Percentiles rank a stretch among this genome's conserved stretches.
Evolutionary conservation across 2,113 vertebrate genomes (phyloP).

Genomic region (Misgurnus mizolepis): DNA sequence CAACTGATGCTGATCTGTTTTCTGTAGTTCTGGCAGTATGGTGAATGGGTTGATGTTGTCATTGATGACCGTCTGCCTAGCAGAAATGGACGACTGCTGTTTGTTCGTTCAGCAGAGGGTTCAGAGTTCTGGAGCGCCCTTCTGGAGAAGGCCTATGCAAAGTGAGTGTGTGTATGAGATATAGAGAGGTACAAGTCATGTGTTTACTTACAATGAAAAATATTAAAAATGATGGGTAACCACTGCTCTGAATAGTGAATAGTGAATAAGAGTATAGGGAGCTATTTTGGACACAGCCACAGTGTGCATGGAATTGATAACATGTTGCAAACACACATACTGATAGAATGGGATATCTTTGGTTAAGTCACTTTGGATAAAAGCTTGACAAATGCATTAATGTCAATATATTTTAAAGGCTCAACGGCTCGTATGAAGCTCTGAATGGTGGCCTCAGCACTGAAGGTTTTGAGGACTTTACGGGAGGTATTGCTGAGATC

Average conservation of each 20-base stretch:
- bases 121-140: constrained; percentile 45
- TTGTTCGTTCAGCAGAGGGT: constrained; percentile 27
- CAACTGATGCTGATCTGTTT: background rate
- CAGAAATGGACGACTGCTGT: constrained; percentile 32
- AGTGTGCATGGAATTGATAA: too few relatives aligned
- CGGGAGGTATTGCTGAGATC: constrained; percentile 27
- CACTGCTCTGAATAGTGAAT: background rate
- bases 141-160: constrained; percentile 47
- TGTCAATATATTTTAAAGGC: constrained; percentile 9
- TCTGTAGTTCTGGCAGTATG: constrained; percentile 43
- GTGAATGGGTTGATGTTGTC: constrained; percentile 45
- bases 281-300: too few relatives aligned
- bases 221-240: background rate
- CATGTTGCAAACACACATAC: background rate
- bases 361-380: too few relatives aligned
- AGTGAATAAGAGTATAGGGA: too few relatives aligned
- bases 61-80: constrained; percentile 41
- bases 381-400: background rate
- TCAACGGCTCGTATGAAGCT: constrained; percentile 42
- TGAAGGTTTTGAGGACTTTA: constrained; percentile 45
- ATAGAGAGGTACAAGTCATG: background rate
- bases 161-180: constrained; percentile 12
- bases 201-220: background rate
- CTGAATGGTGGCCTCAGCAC: background rate
- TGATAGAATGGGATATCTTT: too few relatives aligned